phyloP scores from a whole-genome alignment of 2,888 invertebrate species.

The Lagria hirta region DNA sequence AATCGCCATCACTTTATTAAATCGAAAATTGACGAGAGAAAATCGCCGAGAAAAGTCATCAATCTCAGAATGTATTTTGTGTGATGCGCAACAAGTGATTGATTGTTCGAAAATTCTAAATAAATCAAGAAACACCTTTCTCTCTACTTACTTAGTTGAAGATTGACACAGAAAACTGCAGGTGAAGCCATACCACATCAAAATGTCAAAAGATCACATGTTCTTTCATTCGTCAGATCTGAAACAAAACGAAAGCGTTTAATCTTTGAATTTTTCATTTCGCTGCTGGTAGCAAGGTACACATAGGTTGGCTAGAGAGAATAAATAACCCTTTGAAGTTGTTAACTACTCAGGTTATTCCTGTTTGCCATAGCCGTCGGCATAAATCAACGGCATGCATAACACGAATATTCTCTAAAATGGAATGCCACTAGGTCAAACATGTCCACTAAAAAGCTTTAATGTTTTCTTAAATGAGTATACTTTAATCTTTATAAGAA shows the following conservation, averaged over 20 bases:
- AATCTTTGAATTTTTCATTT: constrained; percentile 21
- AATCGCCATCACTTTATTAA: no score
- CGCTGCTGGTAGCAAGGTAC: no score
- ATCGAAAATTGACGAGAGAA: no score
- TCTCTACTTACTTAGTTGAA: constrained; percentile 42
- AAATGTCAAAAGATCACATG: constrained; percentile 30
- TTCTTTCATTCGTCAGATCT: constrained; percentile 26
- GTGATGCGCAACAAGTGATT: constrained; percentile 28
- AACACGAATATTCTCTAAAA: constrained; percentile 13
- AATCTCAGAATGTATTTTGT: no score
- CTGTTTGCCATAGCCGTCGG: constrained; percentile 14
- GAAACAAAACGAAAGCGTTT: constrained; percentile 14
- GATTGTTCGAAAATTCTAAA: constrained; percentile 25
- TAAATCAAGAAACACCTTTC: constrained; percentile 25
- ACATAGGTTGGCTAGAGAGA: no score
- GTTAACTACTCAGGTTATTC: constrained; percentile 11
- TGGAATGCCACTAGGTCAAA: not conserved
- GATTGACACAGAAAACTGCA: constrained; percentile 44
- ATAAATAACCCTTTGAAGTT: constrained; percentile 22
- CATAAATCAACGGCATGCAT: constrained; percentile 26
- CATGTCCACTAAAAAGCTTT: not conserved
- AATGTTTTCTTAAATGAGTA: no score
- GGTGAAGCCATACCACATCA: constrained; percentile 42
- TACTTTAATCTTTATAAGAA: no score
- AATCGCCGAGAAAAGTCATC: no score